A percentile compares a stretch with the other conserved stretches of the same genome.
These are phyloP conservation scores for Hypanus sabinus DNA, from an alignment of 2,113 vertebrate genomes.

Conservation along the genomic window DNA sequence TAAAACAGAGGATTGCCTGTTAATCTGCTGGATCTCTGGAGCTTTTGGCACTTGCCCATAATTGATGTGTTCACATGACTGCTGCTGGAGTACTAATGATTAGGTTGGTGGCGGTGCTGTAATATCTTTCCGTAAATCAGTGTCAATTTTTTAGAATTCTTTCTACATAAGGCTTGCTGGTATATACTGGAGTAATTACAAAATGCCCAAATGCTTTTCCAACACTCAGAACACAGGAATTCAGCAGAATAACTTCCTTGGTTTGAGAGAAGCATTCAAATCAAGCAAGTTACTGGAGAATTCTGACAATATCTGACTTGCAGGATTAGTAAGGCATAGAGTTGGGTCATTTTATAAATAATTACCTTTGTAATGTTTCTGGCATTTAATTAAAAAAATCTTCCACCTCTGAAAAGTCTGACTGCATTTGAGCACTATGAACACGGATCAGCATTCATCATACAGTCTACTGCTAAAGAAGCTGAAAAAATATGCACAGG, in stretches of 20 bases:
- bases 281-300: background rate
- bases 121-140: slow-evolving; percentile 63
- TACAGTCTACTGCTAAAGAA: background rate
- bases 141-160: background rate
- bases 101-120: slow-evolving; percentile 52
- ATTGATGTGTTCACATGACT: slow-evolving; percentile 71
- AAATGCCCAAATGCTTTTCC: background rate
- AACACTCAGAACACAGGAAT: background rate
- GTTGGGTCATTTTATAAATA: background rate
- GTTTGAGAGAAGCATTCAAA: background rate
- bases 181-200: background rate
- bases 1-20: slow-evolving; percentile 74
- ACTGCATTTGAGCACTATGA: background rate
- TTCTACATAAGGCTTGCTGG: background rate
- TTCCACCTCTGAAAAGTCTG: background rate
- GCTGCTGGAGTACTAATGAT: slow-evolving; percentile 73
- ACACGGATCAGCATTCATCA: background rate
- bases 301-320: background rate
- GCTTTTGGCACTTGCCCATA: slow-evolving; percentile 72
- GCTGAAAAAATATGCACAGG: background rate
- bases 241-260: too few species aligned
- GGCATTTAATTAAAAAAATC: background rate
- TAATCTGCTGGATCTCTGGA: slow-evolving; percentile 71
- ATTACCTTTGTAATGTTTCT: background rate
- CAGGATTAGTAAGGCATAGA: background rate